Base-by-base conservation (phyloP, 2,797 vertebrate genomes). In the Buceros bicornis region DNA sequence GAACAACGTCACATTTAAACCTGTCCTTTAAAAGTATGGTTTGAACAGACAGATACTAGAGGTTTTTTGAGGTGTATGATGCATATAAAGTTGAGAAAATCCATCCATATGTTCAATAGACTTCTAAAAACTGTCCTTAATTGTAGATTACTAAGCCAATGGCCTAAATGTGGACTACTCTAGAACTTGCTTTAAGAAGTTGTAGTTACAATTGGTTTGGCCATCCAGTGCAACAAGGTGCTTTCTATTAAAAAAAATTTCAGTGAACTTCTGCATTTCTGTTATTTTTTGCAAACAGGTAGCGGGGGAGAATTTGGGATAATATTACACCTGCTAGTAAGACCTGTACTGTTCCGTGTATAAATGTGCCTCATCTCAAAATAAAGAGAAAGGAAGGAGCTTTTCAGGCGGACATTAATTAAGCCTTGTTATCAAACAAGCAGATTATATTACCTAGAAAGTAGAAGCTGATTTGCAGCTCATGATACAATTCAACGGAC, bases 401-500 rank as follows among this genome's bases (percentile, higher is more conserved):
- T 97, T 97, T 97, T 88, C 94, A 96, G 95, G 92, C 86, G 53
- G 70, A 95, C 91, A 72, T 95, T 97, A 83, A 95, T 95, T 95
- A 97, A 97, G 82, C 81, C 90, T 96, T 92, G 92, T 97, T 97
- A 97, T 95, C 70, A 50, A 81, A 15, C 83, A 96, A 93, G 94
- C 82, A 96, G 96, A 90, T 91, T 95, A 87, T 93, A 95, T 73
- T 96, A 97, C 89, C 86, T 90, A 93, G 95, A 97, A 97, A 96
- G 82, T 67, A 87, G 91, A 84, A 92, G 85, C 22, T 65, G 95
- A 96, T 97, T 96, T 97, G 92, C 95, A 92, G 86, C 93, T 97
- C 96, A 83, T 96, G 94, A 97, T 91, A 90, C 93, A 96, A 94
- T 97, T 97, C 97, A 90, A 96, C 91, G 94, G 97, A 97, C 97